Evolutionary conservation across 1,140 invertebrate species (phyloP).

Genomic region (Olivierus martensii): DNA sequence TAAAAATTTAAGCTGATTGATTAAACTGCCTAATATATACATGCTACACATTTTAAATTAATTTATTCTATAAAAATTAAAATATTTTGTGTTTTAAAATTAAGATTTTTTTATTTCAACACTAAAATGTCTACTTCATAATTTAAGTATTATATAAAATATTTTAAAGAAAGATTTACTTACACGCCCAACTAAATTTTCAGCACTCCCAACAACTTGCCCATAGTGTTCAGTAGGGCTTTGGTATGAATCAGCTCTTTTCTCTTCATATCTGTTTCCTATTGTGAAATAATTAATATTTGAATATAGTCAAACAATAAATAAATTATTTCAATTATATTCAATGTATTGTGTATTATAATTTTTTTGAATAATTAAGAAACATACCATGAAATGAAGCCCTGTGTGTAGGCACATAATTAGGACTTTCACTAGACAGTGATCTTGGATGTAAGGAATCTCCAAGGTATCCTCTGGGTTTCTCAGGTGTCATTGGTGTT

Average conservation of each 20-base stretch:
- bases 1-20: no score
- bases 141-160: no score
- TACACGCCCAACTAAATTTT: constrained; percentile 85
- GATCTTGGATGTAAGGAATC: not conserved
- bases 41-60: no score
- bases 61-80: no score
- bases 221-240: constrained; percentile 29
- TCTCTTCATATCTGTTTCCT: no score
- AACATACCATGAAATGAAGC: constrained; percentile 15
- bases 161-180: constrained; percentile 35
- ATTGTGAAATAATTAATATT: not conserved
- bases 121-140: no score
- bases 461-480: not conserved
- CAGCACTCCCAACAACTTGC: constrained; percentile 79
- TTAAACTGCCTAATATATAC: no score
- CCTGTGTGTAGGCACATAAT: constrained; percentile 7
- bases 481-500: not conserved
- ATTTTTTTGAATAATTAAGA: not conserved
- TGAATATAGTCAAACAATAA: not conserved
- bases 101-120: no score
- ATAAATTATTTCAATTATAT: no score
- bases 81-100: no score
- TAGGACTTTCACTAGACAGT: not conserved
- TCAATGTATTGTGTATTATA: no score
- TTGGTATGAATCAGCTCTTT: no score